Evolutionary conservation across 1,140 invertebrate genomes (phyloP), one percentile per base, ranked within the genome.

Genomic region (Antheraea mylitta): DNA sequence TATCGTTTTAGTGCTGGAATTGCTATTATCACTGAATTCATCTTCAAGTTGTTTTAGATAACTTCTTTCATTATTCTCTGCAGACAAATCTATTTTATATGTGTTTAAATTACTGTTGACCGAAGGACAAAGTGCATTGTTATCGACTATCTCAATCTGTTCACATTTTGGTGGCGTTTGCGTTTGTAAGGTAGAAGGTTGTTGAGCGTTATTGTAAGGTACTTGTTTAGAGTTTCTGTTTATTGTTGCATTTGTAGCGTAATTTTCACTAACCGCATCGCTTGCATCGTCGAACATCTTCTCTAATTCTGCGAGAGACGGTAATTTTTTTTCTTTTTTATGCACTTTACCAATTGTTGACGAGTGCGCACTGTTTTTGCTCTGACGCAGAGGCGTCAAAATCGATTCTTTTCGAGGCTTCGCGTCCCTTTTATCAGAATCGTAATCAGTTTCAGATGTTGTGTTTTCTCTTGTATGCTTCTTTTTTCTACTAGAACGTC

Each of bases 291-390:
- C 77, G 72, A 68, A 81, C 73, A 81, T 77, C 63, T 60, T 67
- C 19, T 81, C 77, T n/a, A 81, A 69, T 13, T 77, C 75, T 1
- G 70, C 37, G 37, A 79, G 67, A 7, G 77, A 69, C 7, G 79
- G 79, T 67, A 79, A 67, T 7, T 42, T 42, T 42, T 42, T 11
- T 42, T 42, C 10, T 70, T 71, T 60, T 70, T 78, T 22, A 68
- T 61, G 59, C 74, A 18, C 16, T 18, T 45, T 60, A 3, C 18
- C 22, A 3, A 13, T 60, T 60, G 18, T 1, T 42, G 38, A 42
- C 11, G 38, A 42, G 38, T 11, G 38, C 11, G 7, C 38, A 7
- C 7, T 9, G 38, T 8, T 8, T 9, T 42, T 42, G 7, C 38
- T 42, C 7, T 42, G 38, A 8, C 38, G 38, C 2, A 7, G 11